Base-by-base conservation (phyloP, 2,113 vertebrate genomes). In the Kobus ellipsiprymnus region DNA sequence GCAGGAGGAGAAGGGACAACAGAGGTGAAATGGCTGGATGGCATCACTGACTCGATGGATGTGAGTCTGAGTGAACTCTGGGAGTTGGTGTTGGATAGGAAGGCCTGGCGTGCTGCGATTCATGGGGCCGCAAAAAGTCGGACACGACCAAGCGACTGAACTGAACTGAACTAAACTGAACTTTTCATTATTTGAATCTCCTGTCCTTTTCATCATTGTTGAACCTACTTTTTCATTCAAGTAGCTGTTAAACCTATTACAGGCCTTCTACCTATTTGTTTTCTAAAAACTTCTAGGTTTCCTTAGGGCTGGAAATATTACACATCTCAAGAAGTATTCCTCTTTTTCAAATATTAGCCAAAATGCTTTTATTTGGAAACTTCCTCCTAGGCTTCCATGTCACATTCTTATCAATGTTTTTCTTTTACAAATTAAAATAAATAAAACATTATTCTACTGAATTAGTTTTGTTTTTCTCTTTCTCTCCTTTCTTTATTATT, bases 251-350 rank as follows among this genome's bases (percentile, higher is more conserved):
- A 33, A 3, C 1, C 6, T 29, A 29, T 50, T 59, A 3, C 3
- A 3, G 7, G 14, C 1, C 67, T 7, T 40, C 11, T 30, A 48
- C 1, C n/a, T 9, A 10, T 57, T 91, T 62, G 33, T 87, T 93
- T 90, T 84, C 52, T 93, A 59, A 81, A 0, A 50, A 86, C 5
- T 14, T 91, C 6, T 67, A 21, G 50, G 8, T 54, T 80, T 90
- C 25, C 29, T 59, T 33, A 54, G 19, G 0, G 13, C 2, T 89
- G 54, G 8, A 89, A 46, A 91, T 44, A 62, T 4, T 52, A 60
- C 0, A 14, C 2, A 4, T 77, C 13, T 74, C 11, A 46, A 3
- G 5, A 95, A 85, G 0, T 17, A 10, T 44, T 92, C 5, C 30
- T 50, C 12, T 0, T 57, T 78, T 78, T 67, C 60, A 96, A 91